Conservation (phyloP, 2,797 vertebrate genomes). For the Melanotaenia maccullochi region DNA sequence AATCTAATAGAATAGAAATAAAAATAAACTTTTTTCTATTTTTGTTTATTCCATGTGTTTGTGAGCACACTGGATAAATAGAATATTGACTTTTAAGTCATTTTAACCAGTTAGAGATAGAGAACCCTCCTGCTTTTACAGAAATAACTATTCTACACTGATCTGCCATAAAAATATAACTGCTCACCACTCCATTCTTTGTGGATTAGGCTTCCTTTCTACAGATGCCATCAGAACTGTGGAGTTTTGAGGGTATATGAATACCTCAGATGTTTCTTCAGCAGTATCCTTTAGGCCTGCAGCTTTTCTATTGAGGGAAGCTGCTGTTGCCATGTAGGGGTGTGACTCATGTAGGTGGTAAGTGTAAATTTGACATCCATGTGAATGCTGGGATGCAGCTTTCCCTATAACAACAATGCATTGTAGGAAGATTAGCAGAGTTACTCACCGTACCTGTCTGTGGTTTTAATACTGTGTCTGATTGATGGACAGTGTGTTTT, state of each 20-base stretch:
- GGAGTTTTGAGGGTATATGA: background rate
- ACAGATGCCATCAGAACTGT: background rate
- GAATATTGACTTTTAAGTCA: background rate
- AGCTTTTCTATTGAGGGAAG: background rate
- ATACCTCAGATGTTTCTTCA: background rate
- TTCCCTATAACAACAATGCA: background rate
- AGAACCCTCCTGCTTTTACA: background rate
- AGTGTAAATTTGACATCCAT: background rate
- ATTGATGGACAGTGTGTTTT: background rate
- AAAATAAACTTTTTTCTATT: too few relatives aligned
- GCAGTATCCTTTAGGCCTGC: background rate
- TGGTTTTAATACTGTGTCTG: background rate
- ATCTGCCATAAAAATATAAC: background rate
- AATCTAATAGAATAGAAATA: background rate
- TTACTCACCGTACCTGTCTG: background rate
- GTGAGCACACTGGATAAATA: background rate
- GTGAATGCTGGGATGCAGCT: background rate
- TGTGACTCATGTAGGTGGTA: background rate
- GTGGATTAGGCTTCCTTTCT: background rate
- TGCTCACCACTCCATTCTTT: background rate
- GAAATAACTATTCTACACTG: background rate
- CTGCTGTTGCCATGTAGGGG: background rate
- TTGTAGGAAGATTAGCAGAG: background rate
- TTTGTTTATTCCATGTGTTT: background rate
- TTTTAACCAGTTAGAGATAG: constrained; percentile 8